A percentile compares a stretch with the other conserved stretches of the same genome.
phyloP scores from a whole-genome alignment of 2,113 vertebrate genomes.

The Rhinoderma darwinii region DNA sequence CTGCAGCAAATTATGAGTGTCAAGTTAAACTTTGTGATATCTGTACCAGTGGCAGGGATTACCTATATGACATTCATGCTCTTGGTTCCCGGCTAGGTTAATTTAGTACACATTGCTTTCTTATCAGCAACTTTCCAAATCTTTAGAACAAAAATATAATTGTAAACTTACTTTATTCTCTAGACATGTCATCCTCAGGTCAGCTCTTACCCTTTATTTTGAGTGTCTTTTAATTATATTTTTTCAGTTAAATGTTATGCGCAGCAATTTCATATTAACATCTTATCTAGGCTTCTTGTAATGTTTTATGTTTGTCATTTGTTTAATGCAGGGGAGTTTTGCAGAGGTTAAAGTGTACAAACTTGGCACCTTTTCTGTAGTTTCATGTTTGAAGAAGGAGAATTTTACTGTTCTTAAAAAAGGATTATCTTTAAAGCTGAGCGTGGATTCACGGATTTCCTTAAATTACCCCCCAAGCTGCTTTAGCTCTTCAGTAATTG shows the following conservation, averaged over 20 bases:
- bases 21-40: too few relatives aligned
- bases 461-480: constrained; percentile 80
- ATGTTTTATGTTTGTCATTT: constrained; percentile 12
- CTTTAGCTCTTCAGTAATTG: constrained; percentile 76
- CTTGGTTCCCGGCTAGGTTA: not conserved
- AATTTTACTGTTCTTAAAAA: constrained; percentile 78
- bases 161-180: not conserved
- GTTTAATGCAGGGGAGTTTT: constrained; percentile 71
- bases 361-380: constrained; percentile 83
- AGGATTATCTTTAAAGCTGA: constrained; percentile 77
- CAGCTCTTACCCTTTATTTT: not conserved
- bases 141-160: not conserved
- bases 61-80: not conserved
- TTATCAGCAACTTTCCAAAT: not conserved
- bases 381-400: constrained; percentile 85
- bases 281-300: not conserved
- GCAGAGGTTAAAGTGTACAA: constrained; percentile 82
- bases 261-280: not conserved
- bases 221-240: not conserved
- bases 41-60: not conserved
- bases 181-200: not conserved
- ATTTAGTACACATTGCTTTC: not conserved
- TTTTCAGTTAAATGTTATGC: not conserved
- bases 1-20: too few relatives aligned
- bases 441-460: constrained; percentile 79